These are phyloP conservation scores for Caerostris extrusa DNA, from an alignment of 1,140 invertebrate genomes.

Conservation along the genomic window DNA sequence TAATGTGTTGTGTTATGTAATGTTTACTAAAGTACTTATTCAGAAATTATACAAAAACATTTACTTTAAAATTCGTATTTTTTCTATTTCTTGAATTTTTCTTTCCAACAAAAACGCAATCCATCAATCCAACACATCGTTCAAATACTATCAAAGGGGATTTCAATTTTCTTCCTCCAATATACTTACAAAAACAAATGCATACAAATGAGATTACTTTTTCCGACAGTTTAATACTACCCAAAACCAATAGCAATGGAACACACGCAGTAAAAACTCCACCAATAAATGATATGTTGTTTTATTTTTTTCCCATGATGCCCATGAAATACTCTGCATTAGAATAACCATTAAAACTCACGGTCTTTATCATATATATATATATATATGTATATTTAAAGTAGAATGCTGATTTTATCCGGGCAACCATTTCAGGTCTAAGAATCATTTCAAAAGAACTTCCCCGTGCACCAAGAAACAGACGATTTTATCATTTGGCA, in stretches of 20 bases:
- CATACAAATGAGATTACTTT: neutral
- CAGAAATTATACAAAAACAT: too few species aligned
- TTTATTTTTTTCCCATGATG: neutral
- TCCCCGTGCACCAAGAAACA: neutral
- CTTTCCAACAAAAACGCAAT: too few species aligned
- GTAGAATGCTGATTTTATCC: neutral
- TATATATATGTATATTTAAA: too few species aligned
- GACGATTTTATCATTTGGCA: slow-evolving; percentile 18
- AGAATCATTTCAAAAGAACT: neutral
- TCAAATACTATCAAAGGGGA: neutral
- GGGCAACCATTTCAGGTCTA: neutral
- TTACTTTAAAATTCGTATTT: too few species aligned
- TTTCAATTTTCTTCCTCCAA: neutral
- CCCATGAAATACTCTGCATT: neutral
- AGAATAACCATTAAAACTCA: neutral
- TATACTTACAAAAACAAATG: neutral
- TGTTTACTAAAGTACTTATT: too few species aligned
- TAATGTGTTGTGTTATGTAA: too few species aligned
- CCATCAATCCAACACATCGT: too few species aligned
- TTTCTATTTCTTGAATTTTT: too few species aligned
- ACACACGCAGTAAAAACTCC: too few species aligned
- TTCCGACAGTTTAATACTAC: too few species aligned
- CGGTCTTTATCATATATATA: too few species aligned
- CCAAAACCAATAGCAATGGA: too few species aligned
- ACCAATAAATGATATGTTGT: neutral